Base-by-base conservation (phyloP, 1,140 invertebrate species). In the Lycorma delicatula region DNA sequence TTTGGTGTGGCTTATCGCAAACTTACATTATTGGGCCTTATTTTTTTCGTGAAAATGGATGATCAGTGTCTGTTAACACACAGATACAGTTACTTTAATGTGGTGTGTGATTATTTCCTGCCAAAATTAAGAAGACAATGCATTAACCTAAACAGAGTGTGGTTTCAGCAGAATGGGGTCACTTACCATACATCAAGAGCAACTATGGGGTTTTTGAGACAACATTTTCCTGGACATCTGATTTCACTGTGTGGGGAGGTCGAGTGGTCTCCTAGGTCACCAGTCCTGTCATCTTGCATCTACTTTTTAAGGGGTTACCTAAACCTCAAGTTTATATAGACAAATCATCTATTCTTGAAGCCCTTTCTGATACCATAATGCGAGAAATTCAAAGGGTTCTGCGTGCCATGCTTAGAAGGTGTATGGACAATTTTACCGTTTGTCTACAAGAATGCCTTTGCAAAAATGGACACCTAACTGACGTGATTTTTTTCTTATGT, bases 271-370 rank as follows among this genome's bases (percentile, higher is more conserved):
- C 41, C 16, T 44, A 16, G 41, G 5, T 44, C 16, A 11, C 41
- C 56, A 28, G 63, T 67, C 54, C 36, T 64, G n/a, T 65, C 62
- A 41, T 48, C 59, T 46, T 59, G 60, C 20, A 59, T 20, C 41
- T 44, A 11, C 23, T 44, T 44, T 44, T 18, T 44, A 22, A 63
- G 60, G 64, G 56, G 58, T 26, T 56, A 63, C 28, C 53, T 65
- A 65, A 65, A 64, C 23, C 23, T 52, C 27, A 54, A 25, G 64
- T 65, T 51, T 60, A 51, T 52, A 31, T 48, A 53, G 16, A 47
- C 36, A 44, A 38, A 44, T 62, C 66, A 63, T 28, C 47, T 41
- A 66, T 56, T 53, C 53, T 69, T 25, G 34, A 67, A 62, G 58
- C 56, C 34, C 57, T 70, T 52, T n/a, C n/a, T n/a, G n/a, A n/a